phyloP scores from a whole-genome alignment of 2,888 invertebrate genomes.

The Rambutsinella grinnellia region DNA sequence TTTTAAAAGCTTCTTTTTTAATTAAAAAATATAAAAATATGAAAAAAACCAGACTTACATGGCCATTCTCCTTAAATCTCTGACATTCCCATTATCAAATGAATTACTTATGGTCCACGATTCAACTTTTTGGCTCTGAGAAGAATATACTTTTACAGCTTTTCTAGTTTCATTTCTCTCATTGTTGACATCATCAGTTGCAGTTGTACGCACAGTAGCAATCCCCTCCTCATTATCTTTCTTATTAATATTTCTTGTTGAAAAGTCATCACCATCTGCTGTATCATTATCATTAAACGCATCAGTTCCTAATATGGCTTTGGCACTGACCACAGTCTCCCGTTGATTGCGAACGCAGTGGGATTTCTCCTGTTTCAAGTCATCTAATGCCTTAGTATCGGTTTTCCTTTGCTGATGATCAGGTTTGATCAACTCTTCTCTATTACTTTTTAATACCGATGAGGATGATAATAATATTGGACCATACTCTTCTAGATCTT shows the following conservation, averaged over 20 bases:
- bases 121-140: slow-evolving; percentile 12
- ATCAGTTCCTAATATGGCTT: slow-evolving; percentile 49
- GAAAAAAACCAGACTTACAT: slow-evolving; percentile 59
- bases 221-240: not conserved
- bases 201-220: slow-evolving; percentile 29
- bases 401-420: slow-evolving; percentile 19
- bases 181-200: not conserved
- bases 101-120: slow-evolving; percentile 52
- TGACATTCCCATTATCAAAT: slow-evolving; percentile 50
- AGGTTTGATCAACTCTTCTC: slow-evolving; percentile 12
- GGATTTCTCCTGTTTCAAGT: slow-evolving; percentile 40
- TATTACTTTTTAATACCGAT: slow-evolving; percentile 11
- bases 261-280: slow-evolving; percentile 10
- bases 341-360: slow-evolving; percentile 44
- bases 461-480: slow-evolving; percentile 20
- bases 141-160: not conserved
- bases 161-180: not conserved
- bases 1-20: too few species aligned
- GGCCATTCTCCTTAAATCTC: slow-evolving; percentile 42
- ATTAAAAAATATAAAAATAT: not conserved
- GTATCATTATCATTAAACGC: not conserved
- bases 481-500: slow-evolving; percentile 45
- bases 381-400: slow-evolving; percentile 31
- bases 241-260: not conserved
- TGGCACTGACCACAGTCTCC: slow-evolving; percentile 52